Base-by-base conservation (phyloP, 1,140 invertebrate genomes). In the Pomacea maculata region DNA sequence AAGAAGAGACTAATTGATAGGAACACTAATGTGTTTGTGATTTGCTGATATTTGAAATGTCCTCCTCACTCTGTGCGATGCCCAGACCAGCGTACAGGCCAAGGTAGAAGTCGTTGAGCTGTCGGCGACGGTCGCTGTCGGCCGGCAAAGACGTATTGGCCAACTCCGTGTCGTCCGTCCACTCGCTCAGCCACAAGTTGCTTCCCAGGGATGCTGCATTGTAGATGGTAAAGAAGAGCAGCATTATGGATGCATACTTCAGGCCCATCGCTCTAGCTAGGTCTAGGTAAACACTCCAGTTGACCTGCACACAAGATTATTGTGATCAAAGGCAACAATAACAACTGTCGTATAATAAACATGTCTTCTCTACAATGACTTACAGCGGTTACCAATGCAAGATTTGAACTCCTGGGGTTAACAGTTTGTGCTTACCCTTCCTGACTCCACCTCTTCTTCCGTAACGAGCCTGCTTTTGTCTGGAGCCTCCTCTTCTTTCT, bases 241-340 rank as follows among this genome's bases (percentile, higher is more conserved):
- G 92, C 3, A 96, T 97, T 4, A 94, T 89, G 34, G 95, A 86
- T 0, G 94, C 93, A 17, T 96, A 92, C 80, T 94, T 91, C 83
- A 95, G 89, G 75, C 97, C 97, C 78, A 98, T 95, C n/a, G 96
- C 96, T 88, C 93, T 94, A 79, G 97, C 93, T 87, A 98, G 98
- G 89, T 97, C 95, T 81, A 95, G 93, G 92, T 98, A 98, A 0
- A 99, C 96, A 82, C 92, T 91, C 93, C 94, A 95, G 93, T 96
- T 96, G 0, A 97, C 95, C 95, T 96, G 89, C 45, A 92, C 87
- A 29, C 45, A 45, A 45, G 0, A 4, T 45, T 45, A 45, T 45
- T 45, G 34, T 45, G 34, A 45, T 45, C 34, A 0, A 45, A 4
- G 25, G 25, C 6, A 45, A 45, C 34, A 45, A 45, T 45, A 45